Base-by-base conservation (phyloP, 1,140 invertebrate species). In the Bombus waltoni region DNA sequence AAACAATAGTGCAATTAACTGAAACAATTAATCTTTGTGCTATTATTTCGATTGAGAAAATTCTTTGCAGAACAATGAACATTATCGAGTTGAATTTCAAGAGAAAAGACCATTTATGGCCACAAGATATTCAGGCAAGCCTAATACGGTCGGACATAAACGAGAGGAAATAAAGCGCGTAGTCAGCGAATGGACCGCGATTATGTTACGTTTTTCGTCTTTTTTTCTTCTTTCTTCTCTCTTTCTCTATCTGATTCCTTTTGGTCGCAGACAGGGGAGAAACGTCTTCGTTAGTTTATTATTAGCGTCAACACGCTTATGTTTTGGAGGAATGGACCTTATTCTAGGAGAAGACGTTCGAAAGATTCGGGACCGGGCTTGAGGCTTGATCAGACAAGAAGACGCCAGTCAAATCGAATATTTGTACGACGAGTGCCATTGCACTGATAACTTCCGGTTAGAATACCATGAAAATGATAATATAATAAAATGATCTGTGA, bases 221-320 rank as follows among this genome's bases (percentile, higher is more conserved):
- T n/a, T 62, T 89, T 65, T 40, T 15, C 40, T 38, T 22, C 32
- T 9, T 62, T 15, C 25, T 28, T 38, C 28, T 59, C 32, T 77
- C 73, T 35, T 32, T 28, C 28, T 77, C 18, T 57, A 22, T 65
- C 42, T 9, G 6, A 80, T 62, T 71, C 42, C 15, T n/a, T 44
- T 42, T 72, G 13, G 66, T 62, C 65, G 59, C 22, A 83, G 44
- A 62, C 9, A 81, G 83, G 47, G 44, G 42, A 73, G 83, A 81
- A 81, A 74, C 78, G 42, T 85, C 78, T 85, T 44, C 40, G 59
- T 74, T 57, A 62, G 81, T 77, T 87, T 87, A 87, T 87, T 87
- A 87, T 87, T 87, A 87, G 85, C 85, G 40, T 77, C 35, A 47
- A 76, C 62, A 83, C 57, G 66, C 57, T 70, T 83, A 32, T 83